phyloP scores from a whole-genome alignment of 2,113 vertebrate species.

The Nothoprocta pentlandii region DNA sequence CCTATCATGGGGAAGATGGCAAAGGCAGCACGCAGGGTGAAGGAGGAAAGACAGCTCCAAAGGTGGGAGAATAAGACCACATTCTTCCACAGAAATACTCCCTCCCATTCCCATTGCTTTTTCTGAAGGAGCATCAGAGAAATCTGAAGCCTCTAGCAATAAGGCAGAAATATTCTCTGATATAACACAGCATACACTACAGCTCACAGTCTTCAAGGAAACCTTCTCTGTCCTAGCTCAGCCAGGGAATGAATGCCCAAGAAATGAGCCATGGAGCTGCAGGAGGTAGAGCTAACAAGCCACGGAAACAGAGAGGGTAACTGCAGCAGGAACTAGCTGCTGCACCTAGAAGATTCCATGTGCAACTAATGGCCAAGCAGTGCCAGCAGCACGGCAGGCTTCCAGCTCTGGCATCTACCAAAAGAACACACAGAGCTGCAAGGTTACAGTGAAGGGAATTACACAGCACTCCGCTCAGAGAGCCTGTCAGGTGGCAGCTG shows the following conservation, averaged over 20 bases:
- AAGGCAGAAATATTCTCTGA: background rate
- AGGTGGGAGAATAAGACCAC: background rate
- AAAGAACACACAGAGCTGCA: background rate
- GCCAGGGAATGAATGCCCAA: background rate
- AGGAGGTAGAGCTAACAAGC: background rate
- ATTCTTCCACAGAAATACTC: background rate
- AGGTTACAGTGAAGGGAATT: background rate
- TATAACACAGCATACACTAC: background rate
- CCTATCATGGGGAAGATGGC: background rate
- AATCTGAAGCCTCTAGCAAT: background rate
- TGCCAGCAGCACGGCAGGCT: background rate
- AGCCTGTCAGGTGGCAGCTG: background rate
- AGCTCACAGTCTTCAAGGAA: background rate
- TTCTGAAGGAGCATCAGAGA: background rate
- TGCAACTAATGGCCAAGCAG: background rate
- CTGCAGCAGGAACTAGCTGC: background rate
- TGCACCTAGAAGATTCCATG: background rate
- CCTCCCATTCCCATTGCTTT: background rate
- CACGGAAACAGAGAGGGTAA: background rate
- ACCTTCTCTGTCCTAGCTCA: background rate
- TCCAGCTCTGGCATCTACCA: background rate
- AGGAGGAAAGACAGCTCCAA: background rate
- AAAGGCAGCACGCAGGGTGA: background rate
- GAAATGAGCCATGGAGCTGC: fast-evolving
- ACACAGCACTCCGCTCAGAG: background rate